Percentiles rank a stretch among this genome's conserved stretches.
Evolutionary conservation across 2,113 vertebrate genomes (phyloP).

Genomic region (Micromys minutus): DNA sequence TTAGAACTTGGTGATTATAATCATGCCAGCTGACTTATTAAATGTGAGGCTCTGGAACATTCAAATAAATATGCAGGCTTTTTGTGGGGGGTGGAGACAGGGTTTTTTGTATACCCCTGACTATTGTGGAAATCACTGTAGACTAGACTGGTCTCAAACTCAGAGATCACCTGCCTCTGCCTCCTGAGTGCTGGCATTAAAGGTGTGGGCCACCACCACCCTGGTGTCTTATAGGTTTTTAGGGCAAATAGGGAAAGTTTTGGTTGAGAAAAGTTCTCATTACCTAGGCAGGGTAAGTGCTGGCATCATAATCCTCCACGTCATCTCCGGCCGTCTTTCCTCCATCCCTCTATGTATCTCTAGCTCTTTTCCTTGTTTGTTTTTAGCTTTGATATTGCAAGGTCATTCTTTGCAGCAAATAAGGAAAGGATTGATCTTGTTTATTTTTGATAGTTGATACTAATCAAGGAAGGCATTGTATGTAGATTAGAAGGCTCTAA

Average conservation of each 20-base stretch:
- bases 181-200: background rate
- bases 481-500: conserved; percentile 33
- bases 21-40: background rate
- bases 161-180: background rate
- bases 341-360: background rate
- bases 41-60: background rate
- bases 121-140: background rate
- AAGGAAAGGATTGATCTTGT: background rate
- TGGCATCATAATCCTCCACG: background rate
- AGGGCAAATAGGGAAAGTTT: background rate
- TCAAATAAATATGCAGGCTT: background rate
- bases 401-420: background rate
- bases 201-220: background rate
- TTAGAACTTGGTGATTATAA: background rate
- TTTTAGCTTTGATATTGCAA: conserved; percentile 6
- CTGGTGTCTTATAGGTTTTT: background rate
- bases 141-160: background rate
- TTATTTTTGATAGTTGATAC: conserved; percentile 7
- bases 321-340: too few relatives aligned
- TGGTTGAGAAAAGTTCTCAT: background rate
- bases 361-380: background rate
- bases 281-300: background rate
- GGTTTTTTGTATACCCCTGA: background rate
- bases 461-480: conserved; percentile 2
- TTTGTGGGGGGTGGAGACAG: background rate